Evolutionary conservation across 2,888 invertebrate genomes (phyloP), one percentile per base, ranked within the genome.

Genomic region (Euproctis similis): DNA sequence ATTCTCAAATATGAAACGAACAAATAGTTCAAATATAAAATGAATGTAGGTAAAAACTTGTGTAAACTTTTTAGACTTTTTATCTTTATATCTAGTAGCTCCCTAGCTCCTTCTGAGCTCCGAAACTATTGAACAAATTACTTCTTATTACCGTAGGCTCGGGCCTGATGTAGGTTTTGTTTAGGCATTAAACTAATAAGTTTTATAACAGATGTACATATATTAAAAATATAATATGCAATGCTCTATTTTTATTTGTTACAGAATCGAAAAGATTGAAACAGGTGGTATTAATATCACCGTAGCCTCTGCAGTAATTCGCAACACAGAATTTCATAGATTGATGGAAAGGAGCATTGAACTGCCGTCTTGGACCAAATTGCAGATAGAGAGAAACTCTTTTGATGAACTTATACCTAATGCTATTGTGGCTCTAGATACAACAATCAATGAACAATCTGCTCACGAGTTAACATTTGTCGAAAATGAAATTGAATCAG

Each of bases 261-360:
- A 30, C 85, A 91, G 91, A 53, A 80, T 91, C 52, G 80, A 85
- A 43, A 85, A 87, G 38, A 78, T 92, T 33, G 78, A 87, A 39
- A 68, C 85, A 4, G 89, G 88, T 14, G 91, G 90, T 9, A 87
- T 92, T 36, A 88, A 88, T 46, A 84, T 87, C 18, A 89, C 88
- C 1, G 87, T 88, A 2, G 90, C 88, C 3, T 84, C 81, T 3
- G 87, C 88, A 3, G 75, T 77, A 12, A 86, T 92, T 30, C 65
- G 78, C 35, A 85, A 88, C 57, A 90, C 89, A 62, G 84, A 86
- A 47, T 90, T 93, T 46, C 76, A 84, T 28, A 73, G 67, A 24
- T 81, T 92, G 19, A 78, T 81, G 30, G 71, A 82, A 6, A 77
- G 75, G 30, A 89, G 89, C n/a, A 86, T 92, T 30, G 81, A 85